These are phyloP conservation scores for Coracias cyanogaster DNA, from an alignment of 2,797 vertebrate genomes.

Conservation along the genomic window DNA sequence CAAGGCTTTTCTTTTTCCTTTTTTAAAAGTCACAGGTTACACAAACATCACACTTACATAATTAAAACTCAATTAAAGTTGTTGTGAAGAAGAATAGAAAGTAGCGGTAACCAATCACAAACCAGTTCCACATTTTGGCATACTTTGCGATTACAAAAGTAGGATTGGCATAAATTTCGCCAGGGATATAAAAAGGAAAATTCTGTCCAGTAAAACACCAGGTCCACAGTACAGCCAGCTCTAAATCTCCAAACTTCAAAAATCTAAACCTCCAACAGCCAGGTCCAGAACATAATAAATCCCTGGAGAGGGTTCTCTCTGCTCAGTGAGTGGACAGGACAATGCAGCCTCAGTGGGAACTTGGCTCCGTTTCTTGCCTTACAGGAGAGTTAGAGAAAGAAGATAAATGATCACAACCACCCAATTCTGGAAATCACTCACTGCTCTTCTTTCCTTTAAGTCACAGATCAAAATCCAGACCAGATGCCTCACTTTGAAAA, in stretches of 20 bases:
- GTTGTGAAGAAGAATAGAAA: background rate
- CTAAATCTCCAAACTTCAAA: background rate
- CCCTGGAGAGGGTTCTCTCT: background rate
- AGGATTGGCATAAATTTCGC: background rate
- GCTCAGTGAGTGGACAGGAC: background rate
- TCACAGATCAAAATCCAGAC: constrained; percentile 65
- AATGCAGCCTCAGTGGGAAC: background rate
- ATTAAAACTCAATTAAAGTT: constrained; percentile 13
- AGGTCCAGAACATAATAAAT: background rate
- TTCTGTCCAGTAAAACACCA: background rate
- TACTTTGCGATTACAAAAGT: accelerated
- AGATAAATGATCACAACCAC: constrained; percentile 25
- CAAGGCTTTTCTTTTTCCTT: background rate
- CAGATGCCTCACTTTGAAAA: constrained; percentile 46
- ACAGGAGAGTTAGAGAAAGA: background rate
- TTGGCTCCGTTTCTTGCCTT: background rate
- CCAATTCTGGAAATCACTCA: background rate
- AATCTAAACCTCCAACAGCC: background rate
- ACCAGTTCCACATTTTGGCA: background rate
- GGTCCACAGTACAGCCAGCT: background rate
- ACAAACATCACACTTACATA: constrained; percentile 4
- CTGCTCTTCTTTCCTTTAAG: constrained; percentile 50
- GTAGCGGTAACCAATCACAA: background rate
- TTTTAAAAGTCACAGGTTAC: constrained; percentile 54
- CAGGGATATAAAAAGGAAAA: background rate